phyloP scores from a whole-genome alignment of 2,888 invertebrate genomes.

The Catocala sponsa region DNA sequence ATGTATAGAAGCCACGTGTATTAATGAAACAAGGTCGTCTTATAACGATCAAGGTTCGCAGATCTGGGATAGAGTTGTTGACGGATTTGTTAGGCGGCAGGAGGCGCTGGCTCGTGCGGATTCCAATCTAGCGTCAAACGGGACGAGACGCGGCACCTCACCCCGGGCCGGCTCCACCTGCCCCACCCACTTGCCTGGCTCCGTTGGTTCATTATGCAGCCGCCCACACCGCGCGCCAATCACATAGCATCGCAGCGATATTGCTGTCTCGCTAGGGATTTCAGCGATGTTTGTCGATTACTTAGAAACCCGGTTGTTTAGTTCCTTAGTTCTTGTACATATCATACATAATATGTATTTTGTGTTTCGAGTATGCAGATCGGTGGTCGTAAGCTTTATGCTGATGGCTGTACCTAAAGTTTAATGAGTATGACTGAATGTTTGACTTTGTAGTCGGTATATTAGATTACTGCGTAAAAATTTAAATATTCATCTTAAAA shows the following conservation, averaged over 20 bases:
- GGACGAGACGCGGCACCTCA: conserved; percentile 53
- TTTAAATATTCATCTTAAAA: too few species aligned
- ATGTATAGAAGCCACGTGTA: conserved; percentile 14
- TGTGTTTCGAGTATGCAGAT: neutral
- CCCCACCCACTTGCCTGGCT: conserved; percentile 55
- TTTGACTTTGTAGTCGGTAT: neutral
- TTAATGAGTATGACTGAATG: neutral
- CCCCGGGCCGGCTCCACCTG: conserved; percentile 46
- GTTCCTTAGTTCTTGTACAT: conserved; percentile 27
- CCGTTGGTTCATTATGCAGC: conserved; percentile 83
- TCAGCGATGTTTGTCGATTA: conserved; percentile 74
- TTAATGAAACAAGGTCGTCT: conserved; percentile 33
- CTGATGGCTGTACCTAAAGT: neutral
- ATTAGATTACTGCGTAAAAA: neutral
- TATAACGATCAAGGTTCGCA: conserved; percentile 50
- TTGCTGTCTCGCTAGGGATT: conserved; percentile 81
- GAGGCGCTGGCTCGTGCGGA: conserved; percentile 71
- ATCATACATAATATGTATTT: conserved; percentile 2
- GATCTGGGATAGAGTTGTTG: conserved; percentile 65
- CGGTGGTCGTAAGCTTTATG: neutral
- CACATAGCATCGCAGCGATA: conserved; percentile 82
- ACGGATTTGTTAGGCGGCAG: conserved; percentile 66
- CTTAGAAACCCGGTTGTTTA: conserved; percentile 45
- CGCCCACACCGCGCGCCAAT: conserved; percentile 84
- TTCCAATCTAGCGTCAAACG: conserved; percentile 75